Evolutionary conservation across 2,888 invertebrate genomes (phyloP).

Genomic region (Pristionchus mayeri): DNA sequence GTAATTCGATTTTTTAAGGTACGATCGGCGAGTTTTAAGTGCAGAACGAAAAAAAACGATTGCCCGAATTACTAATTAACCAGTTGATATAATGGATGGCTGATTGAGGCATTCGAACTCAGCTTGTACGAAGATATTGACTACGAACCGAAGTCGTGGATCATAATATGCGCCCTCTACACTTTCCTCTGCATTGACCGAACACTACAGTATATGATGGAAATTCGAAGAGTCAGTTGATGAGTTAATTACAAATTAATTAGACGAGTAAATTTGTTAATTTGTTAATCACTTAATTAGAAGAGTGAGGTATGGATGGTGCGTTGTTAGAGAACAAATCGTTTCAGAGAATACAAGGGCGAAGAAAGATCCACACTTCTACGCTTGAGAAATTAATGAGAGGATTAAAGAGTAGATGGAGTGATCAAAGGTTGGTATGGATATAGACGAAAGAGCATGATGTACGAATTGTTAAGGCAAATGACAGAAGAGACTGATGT

Average conservation of each 20-base stretch:
- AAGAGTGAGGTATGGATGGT: too few relatives aligned
- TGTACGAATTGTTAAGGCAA: conserved; percentile 17
- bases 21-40: too few relatives aligned
- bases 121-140: conserved; percentile 65
- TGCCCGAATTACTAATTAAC: too few relatives aligned
- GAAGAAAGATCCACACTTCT: conserved; percentile 63
- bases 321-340: too few relatives aligned
- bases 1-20: too few relatives aligned
- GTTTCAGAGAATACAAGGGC: conserved; percentile 54
- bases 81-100: too few relatives aligned
- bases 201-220: conserved; percentile 69
- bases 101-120: conserved; percentile 69
- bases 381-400: conserved; percentile 63
- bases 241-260: too few relatives aligned
- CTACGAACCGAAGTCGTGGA: conserved; percentile 68
- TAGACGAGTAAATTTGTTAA: too few relatives aligned
- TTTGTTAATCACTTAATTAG: too few relatives aligned
- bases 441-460: neutral
- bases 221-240: conserved; percentile 64
- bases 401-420: conserved; percentile 33
- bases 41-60: too few relatives aligned
- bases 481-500: conserved; percentile 19
- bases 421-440: conserved; percentile 12
- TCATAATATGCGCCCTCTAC: conserved; percentile 70
- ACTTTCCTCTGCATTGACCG: conserved; percentile 72